Percentiles rank a stretch among this genome's conserved stretches.
Conservation (phyloP, 2,888 invertebrate genomes). For the Cerceris rybyensis region DNA sequence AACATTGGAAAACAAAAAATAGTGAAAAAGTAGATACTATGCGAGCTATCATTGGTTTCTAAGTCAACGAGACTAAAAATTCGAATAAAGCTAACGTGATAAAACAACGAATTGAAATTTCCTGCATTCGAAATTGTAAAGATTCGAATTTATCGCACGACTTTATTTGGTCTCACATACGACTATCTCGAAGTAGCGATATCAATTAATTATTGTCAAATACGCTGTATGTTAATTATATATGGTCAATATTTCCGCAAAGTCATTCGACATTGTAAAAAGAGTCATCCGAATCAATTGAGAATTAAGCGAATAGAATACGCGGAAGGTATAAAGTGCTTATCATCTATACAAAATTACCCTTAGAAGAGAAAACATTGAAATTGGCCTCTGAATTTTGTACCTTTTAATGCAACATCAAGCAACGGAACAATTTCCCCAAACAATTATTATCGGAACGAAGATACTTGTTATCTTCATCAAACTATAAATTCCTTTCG, state of each 20-base stretch:
- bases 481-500: not conserved
- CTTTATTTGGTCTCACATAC: constrained; percentile 38
- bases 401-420: constrained; percentile 2
- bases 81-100: too few species aligned
- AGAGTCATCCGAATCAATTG: constrained; percentile 24
- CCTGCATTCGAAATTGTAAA: not conserved
- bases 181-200: constrained; percentile 36
- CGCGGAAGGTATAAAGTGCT: constrained; percentile 32
- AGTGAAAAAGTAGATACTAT: too few species aligned
- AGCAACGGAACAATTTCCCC: constrained; percentile 5
- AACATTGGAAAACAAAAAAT: too few species aligned
- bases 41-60: too few species aligned
- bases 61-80: too few species aligned
- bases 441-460: constrained; percentile 12
- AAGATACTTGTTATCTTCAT: not conserved
- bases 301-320: constrained; percentile 32
- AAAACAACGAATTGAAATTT: too few species aligned
- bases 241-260: constrained; percentile 35
- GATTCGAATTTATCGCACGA: constrained; percentile 9
- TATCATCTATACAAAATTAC: constrained; percentile 32
- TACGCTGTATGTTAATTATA: constrained; percentile 48
- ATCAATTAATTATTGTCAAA: constrained; percentile 63
- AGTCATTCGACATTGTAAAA: constrained; percentile 35
- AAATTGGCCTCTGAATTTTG: constrained; percentile 39
- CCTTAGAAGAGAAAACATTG: constrained; percentile 24